Evolutionary conservation across 1,140 invertebrate species (phyloP).

Genomic region (Coptotermes formosanus): DNA sequence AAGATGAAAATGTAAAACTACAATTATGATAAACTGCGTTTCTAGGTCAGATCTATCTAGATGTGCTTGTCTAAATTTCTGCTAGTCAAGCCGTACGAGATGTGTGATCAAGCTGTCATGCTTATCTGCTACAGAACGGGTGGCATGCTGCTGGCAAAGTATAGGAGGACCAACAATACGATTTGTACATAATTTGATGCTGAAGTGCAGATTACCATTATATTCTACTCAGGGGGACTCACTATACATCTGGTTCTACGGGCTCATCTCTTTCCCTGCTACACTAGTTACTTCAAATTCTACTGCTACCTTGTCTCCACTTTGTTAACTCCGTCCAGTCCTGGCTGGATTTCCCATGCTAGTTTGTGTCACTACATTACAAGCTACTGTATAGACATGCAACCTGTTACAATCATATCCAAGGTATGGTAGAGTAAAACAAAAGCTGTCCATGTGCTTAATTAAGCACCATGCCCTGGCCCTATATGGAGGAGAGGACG

Average conservation of each 20-base stretch:
- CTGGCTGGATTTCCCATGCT: conserved; percentile 6
- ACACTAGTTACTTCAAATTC: not conserved
- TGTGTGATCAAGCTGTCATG: not conserved
- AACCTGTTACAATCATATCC: not conserved
- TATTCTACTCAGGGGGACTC: not conserved
- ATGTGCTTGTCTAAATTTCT: no score
- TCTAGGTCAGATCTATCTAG: no score
- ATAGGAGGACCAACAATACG: not conserved
- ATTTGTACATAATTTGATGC: not conserved
- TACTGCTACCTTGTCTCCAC: not conserved
- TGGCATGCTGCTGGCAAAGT: not conserved
- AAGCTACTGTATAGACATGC: not conserved
- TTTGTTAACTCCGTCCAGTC: not conserved
- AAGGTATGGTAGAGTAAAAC: not conserved
- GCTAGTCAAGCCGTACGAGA: no score
- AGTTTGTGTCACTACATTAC: not conserved
- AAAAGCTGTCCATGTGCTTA: no score
- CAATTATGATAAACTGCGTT: no score
- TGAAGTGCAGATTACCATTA: not conserved
- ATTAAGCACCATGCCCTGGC: no score
- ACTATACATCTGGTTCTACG: not conserved
- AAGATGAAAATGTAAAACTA: no score
- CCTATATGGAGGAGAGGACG: no score
- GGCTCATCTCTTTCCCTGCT: not conserved
- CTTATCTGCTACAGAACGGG: not conserved